Base-by-base conservation (phyloP, 2,113 vertebrate species). In the Sula dactylatra region DNA sequence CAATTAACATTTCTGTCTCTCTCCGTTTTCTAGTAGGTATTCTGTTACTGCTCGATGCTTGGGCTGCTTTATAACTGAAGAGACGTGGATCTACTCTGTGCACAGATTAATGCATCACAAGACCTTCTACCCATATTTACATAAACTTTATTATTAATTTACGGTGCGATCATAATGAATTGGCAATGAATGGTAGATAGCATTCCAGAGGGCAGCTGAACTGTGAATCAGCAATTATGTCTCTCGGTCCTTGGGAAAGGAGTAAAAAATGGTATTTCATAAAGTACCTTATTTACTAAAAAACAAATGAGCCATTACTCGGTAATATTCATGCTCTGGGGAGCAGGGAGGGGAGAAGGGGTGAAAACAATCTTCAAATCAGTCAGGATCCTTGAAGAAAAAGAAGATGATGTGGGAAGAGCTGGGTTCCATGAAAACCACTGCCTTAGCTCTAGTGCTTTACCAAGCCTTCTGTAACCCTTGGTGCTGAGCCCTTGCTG, bases 71-170 rank as follows among this genome's bases (percentile, higher is more conserved):
- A 91, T 98, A 19, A 91, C 98, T 42, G 98, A 98, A 90, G 98
- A 98, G 64, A 87, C 98, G 6, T 97, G 98, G 98, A 98, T 98
- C 26, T 58, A 50, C 27, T 44, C 50, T 61, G 97, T 97, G 7
- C 98, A 98, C 62, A 98, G 98, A 49, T 77, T 97, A 64, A 95
- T 98, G 34, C 98, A 98, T 92, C 98, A 98, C 91, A 98, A 98
- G 73, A 93, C 96, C 66, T 97, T 98, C 95, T 98, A 98, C 95
- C 98, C 98, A 71, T 97, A 98, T 93, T 98, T 98, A 95, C 98
- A 98, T 97, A 98, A 99, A 96, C 98, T 98, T 80, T 98, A 98
- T 90, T 98, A 98, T 2, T 98, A 98, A 69, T 99, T 98, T 96
- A 97, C 98, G 5, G 98, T 98, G 92, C 98, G 97, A 61, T 29